Base-by-base conservation (phyloP, 2,113 vertebrate species). In the Jacana jacana region DNA sequence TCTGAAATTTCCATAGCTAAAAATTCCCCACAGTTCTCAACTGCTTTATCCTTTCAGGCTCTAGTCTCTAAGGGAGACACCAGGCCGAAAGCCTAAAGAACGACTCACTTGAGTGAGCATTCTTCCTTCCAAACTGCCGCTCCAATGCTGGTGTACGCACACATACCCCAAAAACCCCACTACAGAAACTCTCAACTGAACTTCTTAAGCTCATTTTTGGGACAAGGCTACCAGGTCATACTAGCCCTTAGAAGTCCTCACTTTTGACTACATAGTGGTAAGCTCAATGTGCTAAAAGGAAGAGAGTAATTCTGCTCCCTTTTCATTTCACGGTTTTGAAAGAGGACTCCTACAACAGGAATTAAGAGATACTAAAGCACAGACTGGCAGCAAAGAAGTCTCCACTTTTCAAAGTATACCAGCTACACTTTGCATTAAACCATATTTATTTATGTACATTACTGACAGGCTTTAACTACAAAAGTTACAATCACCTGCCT, bases 161-260 rank as follows among this genome's bases (percentile, higher is more conserved):
- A 52, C 6, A 40, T 13, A 42, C 42, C 13, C 42, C 42, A 44
- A 12, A 44, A 33, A 52, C 14, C 51, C 13, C 2, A 18, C 51
- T 44, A 42, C 0, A 33, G 27, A 25, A 63, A 30, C 6, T 4
- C 42, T 35, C 46, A 52, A 2, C 40, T 24, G 3, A 78, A 31
- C 8, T 86, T 25, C 35, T 42, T 30, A 24, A 28, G 7, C 15
- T 73, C 13, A 42, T 52, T 54, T 73, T n/a, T 1, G 3, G n/a
- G 40, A 49, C 54, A 57, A 86, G 28, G 19, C 27, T 54, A n/a
- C 8, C 49, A 37, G 64, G 18, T 9, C 31, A 66, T 25, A 19
- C 8, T 30, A 16, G 5, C 81, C 20, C 17, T 13, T 16, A 0
- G 1, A 57, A 77, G 4, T n/a, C 28, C 25, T 55, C 30, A 44